Evolutionary conservation across 2,888 invertebrate species (phyloP).

Genomic region (Shargacucullia verbasci): DNA sequence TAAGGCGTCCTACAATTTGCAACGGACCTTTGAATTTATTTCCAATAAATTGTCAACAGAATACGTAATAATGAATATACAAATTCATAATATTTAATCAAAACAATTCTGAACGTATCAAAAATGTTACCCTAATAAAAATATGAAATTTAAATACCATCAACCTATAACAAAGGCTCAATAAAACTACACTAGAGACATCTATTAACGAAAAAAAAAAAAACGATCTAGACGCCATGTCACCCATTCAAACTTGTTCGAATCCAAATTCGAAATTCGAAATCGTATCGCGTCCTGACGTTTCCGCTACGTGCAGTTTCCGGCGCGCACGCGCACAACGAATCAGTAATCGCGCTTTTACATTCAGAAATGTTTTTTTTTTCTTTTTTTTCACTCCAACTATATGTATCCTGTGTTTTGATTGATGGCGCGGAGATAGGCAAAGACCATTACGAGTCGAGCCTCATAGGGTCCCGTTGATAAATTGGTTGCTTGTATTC

Average conservation of each 20-base stretch:
- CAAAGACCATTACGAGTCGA: conserved; percentile 75
- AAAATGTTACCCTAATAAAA: conserved; percentile 30
- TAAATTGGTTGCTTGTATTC: conserved; percentile 81
- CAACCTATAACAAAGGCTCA: conserved; percentile 36
- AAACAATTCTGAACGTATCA: conserved; percentile 18
- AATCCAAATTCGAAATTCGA: conserved; percentile 86
- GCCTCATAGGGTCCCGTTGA: conserved; percentile 73
- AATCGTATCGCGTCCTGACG: conserved; percentile 88
- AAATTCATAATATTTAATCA: conserved; percentile 23
- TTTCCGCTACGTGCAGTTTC: conserved; percentile 87
- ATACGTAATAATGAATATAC: no score
- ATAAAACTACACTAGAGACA: conserved; percentile 55
- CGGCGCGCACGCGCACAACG: conserved; percentile 81
- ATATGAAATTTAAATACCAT: conserved; percentile 43
- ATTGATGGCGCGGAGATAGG: conserved; percentile 83
- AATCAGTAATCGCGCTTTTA: conserved; percentile 82
- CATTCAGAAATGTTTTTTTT: conserved; percentile 65
- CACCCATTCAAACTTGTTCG: conserved; percentile 77
- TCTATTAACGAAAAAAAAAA: conserved; percentile 66
- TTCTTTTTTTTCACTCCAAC: conserved; percentile 66
- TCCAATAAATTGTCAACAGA: no score
- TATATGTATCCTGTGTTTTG: conserved; percentile 86
- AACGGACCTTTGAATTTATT: no score
- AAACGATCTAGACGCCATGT: conserved; percentile 76
- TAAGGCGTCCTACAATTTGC: no score